These are phyloP conservation scores for Drosophila yooni DNA, from an alignment of 2,888 invertebrate genomes.

Conservation along the genomic window DNA sequence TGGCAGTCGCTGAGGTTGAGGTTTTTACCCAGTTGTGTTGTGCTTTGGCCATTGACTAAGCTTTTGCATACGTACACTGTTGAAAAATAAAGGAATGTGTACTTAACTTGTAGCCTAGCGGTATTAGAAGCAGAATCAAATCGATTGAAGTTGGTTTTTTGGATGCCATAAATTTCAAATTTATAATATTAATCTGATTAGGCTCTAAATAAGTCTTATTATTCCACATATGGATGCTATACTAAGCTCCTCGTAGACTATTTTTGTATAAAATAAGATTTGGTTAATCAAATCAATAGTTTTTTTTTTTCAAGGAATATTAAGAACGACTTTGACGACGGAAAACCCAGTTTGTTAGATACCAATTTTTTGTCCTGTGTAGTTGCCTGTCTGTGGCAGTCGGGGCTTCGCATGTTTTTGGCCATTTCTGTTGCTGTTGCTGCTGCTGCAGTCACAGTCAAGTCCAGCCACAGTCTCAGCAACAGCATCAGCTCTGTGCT, in stretches of 20 bases:
- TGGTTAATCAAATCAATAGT: background rate
- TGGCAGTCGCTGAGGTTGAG: conserved; percentile 28
- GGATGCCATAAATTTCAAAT: background rate
- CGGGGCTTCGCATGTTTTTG: conserved; percentile 71
- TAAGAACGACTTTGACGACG: background rate
- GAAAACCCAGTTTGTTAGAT: background rate
- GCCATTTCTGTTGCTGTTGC: conserved; percentile 52
- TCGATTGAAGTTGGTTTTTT: background rate
- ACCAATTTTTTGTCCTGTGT: conserved; percentile 1
- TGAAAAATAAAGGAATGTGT: conserved; percentile 1
- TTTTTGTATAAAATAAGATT: background rate
- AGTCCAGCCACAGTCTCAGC: conserved; percentile 29
- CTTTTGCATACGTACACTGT: conserved; percentile 45
- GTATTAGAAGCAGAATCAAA: background rate
- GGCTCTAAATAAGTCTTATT: no score
- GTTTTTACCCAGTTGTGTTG: conserved; percentile 20
- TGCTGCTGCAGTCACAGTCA: conserved; percentile 42
- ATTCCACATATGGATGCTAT: background rate
- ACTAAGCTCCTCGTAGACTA: background rate
- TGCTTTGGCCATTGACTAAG: conserved; percentile 46
- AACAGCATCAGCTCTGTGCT: conserved; percentile 11
- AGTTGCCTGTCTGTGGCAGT: conserved; percentile 22
- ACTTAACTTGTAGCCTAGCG: background rate
- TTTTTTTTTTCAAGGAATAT: background rate
- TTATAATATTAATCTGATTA: background rate